These are phyloP conservation scores for Ptychochromis oligacanthus DNA, from an alignment of 2,113 vertebrate genomes.

Conservation along the genomic window DNA sequence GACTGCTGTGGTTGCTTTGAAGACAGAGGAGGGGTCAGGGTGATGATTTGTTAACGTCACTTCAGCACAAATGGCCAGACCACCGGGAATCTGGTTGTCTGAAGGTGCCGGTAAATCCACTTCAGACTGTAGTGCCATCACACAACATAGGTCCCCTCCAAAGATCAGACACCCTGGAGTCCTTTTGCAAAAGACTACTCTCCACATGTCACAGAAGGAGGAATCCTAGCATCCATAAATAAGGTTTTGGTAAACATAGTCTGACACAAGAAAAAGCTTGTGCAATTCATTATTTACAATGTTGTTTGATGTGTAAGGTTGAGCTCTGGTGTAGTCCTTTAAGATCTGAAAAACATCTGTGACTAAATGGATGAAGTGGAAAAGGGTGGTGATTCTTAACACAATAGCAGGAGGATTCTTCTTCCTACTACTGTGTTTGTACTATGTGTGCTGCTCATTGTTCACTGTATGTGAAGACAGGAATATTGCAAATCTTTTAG, in stretches of 20 bases:
- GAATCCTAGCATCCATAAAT: constrained; percentile 65
- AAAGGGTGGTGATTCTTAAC: neutral
- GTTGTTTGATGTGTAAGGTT: constrained; percentile 4
- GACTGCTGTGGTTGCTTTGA: constrained; percentile 59
- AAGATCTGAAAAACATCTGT: constrained; percentile 2
- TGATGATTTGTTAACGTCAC: constrained; percentile 69
- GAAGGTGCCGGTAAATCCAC: constrained; percentile 34
- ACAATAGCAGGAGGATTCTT: no score
- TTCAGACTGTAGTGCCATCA: constrained; percentile 36
- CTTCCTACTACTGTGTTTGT: neutral
- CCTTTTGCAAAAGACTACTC: constrained; percentile 65
- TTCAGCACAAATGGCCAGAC: constrained; percentile 65
- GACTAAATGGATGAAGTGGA: neutral
- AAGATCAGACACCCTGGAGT: constrained; percentile 67
- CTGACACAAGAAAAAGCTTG: constrained; percentile 38
- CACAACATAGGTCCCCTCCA: constrained; percentile 41
- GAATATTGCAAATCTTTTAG: neutral
- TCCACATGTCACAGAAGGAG: constrained; percentile 50
- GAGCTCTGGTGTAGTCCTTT: neutral
- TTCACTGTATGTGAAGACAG: neutral
- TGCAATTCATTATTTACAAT: constrained; percentile 26
- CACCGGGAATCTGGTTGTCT: constrained; percentile 45
- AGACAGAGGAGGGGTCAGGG: constrained; percentile 34
- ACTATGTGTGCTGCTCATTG: neutral
- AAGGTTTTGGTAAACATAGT: constrained; percentile 56